These are phyloP conservation scores for Tragulus kanchil DNA, from an alignment of 2,113 vertebrate species.

Conservation along the genomic window DNA sequence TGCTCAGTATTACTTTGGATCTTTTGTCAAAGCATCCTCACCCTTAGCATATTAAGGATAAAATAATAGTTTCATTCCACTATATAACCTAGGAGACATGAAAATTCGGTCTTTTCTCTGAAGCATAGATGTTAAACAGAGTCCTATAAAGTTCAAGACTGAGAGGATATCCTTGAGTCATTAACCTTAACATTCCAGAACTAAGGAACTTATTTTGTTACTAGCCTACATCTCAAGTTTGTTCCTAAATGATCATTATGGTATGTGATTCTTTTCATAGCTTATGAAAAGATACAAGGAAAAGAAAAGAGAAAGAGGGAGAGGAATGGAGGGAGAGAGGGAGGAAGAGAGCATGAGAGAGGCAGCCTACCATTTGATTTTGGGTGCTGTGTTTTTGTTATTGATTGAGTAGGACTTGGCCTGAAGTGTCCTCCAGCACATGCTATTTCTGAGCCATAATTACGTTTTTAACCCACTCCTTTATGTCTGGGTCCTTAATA, in stretches of 20 bases:
- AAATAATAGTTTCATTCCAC: conserved; percentile 51
- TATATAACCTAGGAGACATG: background rate
- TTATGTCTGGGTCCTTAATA: conserved; percentile 86
- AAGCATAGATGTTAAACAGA: conserved; percentile 55
- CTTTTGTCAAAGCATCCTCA: conserved; percentile 25
- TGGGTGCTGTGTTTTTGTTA: conserved; percentile 74
- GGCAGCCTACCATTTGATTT: conserved; percentile 54
- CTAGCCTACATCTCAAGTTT: conserved; percentile 79
- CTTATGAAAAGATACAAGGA: conserved; percentile 78
- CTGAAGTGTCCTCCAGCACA: conserved; percentile 84
- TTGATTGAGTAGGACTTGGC: conserved; percentile 72
- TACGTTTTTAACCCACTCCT: conserved; percentile 87
- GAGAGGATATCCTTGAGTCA: conserved; percentile 40
- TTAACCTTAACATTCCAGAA: conserved; percentile 69
- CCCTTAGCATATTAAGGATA: background rate
- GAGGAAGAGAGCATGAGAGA: fast-evolving
- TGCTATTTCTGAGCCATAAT: conserved; percentile 87
- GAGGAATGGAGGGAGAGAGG: background rate
- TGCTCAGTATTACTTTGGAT: background rate
- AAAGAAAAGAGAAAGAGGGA: conserved; percentile 9
- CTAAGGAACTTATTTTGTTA: conserved; percentile 74
- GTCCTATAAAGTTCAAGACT: conserved; percentile 30
- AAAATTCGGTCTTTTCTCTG: conserved; percentile 47
- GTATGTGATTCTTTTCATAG: conserved; percentile 83
- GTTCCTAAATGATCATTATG: conserved; percentile 80